Evolutionary conservation across 1,140 invertebrate genomes (phyloP).

Genomic region (Achroia grisella): DNA sequence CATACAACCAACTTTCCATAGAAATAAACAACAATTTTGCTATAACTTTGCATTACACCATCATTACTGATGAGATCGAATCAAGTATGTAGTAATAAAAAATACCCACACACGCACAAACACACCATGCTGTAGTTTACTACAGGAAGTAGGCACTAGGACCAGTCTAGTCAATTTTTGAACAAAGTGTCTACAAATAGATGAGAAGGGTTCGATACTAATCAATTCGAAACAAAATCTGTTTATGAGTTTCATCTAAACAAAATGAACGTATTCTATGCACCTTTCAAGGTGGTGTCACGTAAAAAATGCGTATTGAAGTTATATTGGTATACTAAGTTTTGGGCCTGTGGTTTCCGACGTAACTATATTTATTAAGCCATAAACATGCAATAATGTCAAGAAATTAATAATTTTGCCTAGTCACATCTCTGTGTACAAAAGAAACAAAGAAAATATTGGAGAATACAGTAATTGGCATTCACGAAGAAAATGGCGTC

Average conservation of each 20-base stretch:
- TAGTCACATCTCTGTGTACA: slow-evolving; percentile 3
- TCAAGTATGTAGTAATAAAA: too few species aligned
- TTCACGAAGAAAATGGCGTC: slow-evolving; percentile 74
- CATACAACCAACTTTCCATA: too few species aligned
- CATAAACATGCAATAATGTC: slow-evolving; percentile 14
- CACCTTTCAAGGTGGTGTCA: slow-evolving; percentile 46
- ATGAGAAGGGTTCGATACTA: too few species aligned
- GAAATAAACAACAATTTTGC: too few species aligned
- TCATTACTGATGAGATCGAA: too few species aligned
- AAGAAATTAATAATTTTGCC: slow-evolving; percentile 10
- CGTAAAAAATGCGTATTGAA: slow-evolving; percentile 50
- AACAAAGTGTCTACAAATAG: too few species aligned
- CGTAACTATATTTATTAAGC: neutral
- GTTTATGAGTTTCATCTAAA: neutral
- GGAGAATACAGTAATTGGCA: slow-evolving; percentile 69
- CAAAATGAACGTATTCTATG: slow-evolving; percentile 27
- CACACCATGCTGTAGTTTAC: neutral
- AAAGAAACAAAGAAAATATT: slow-evolving; percentile 54
- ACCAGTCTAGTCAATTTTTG: too few species aligned
- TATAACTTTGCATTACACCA: too few species aligned
- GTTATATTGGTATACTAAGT: neutral
- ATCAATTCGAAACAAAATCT: too few species aligned
- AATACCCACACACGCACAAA: neutral
- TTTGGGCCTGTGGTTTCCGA: too few species aligned
- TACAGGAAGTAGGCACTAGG: slow-evolving; percentile 4